A percentile compares a stretch with the other conserved stretches of the same genome.
phyloP scores from a whole-genome alignment of 2,797 vertebrate species.

The Microctenopoma stevenorrisi region DNA sequence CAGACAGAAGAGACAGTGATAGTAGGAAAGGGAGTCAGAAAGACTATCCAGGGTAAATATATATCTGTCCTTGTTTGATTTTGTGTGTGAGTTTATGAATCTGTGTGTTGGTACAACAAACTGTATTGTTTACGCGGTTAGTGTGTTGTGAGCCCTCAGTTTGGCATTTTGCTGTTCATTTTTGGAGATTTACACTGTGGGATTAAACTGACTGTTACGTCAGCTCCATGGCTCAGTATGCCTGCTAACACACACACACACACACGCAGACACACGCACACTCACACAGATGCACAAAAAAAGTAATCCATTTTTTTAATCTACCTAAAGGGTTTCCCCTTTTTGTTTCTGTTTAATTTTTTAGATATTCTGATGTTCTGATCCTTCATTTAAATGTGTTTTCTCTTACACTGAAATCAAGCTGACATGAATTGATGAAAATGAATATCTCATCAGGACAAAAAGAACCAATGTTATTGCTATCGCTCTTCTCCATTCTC shows the following conservation, averaged over 20 bases:
- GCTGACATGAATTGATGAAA: not conserved
- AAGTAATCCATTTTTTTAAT: conserved; percentile 57
- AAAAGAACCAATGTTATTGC: conserved; percentile 15
- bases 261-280: not conserved
- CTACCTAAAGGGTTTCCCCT: conserved; percentile 30
- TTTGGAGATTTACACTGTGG: conserved; percentile 61
- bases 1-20: conserved; percentile 24
- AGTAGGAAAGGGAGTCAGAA: conserved; percentile 7
- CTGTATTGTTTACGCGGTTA: conserved; percentile 32
- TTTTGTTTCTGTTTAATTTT: conserved; percentile 15
- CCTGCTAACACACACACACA: conserved; percentile 10
- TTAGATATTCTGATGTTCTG: conserved; percentile 2
- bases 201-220: conserved; percentile 72
- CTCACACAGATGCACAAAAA: conserved; percentile 15
- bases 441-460: conserved; percentile 1
- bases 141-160: conserved; percentile 45
- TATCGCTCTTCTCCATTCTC: conserved; percentile 5
- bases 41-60: conserved; percentile 33
- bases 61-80: conserved; percentile 20
- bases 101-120: conserved; percentile 41
- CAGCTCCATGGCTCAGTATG: conserved; percentile 49
- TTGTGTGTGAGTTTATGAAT: conserved; percentile 18
- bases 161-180: conserved; percentile 63
- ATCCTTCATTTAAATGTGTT: conserved; percentile 10
- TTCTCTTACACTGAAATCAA: not conserved